phyloP scores from a whole-genome alignment of 2,888 invertebrate species.

The Callosobruchus maculatus region DNA sequence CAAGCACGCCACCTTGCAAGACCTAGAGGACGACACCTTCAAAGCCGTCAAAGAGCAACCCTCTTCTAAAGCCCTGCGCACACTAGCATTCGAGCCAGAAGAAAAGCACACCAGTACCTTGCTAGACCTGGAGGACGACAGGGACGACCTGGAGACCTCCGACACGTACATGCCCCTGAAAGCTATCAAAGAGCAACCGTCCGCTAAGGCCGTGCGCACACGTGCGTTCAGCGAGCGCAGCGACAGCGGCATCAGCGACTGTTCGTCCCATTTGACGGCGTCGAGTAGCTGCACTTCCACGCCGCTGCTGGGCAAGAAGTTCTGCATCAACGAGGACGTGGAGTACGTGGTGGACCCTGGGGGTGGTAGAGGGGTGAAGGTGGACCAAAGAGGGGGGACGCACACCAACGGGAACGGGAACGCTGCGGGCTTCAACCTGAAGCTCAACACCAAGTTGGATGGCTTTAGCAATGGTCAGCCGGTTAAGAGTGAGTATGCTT shows the following conservation, averaged over 20 bases:
- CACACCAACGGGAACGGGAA: neutral
- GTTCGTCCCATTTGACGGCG: constrained; percentile 45
- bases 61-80: too few species aligned
- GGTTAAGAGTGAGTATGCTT: constrained; percentile 28
- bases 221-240: constrained; percentile 53
- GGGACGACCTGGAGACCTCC: too few species aligned
- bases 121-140: constrained; percentile 4
- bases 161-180: constrained; percentile 7
- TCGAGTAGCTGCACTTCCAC: constrained; percentile 35
- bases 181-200: constrained; percentile 9
- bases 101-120: constrained; percentile 30
- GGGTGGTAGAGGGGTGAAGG: neutral
- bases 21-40: too few species aligned
- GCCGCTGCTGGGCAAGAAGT: constrained; percentile 41
- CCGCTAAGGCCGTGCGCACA: constrained; percentile 20
- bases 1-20: too few species aligned
- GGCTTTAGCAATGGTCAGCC: constrained; percentile 26
- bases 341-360: constrained; percentile 21
- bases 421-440: too few species aligned
- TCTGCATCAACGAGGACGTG: constrained; percentile 40
- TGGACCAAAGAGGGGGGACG: neutral
- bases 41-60: too few species aligned
- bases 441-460: constrained; percentile 27
- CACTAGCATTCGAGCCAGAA: too few species aligned
- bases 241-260: constrained; percentile 57